These are phyloP conservation scores for human DNA, from an alignment of 2,113 vertebrate genomes.

Conservation along the genomic window DNA sequence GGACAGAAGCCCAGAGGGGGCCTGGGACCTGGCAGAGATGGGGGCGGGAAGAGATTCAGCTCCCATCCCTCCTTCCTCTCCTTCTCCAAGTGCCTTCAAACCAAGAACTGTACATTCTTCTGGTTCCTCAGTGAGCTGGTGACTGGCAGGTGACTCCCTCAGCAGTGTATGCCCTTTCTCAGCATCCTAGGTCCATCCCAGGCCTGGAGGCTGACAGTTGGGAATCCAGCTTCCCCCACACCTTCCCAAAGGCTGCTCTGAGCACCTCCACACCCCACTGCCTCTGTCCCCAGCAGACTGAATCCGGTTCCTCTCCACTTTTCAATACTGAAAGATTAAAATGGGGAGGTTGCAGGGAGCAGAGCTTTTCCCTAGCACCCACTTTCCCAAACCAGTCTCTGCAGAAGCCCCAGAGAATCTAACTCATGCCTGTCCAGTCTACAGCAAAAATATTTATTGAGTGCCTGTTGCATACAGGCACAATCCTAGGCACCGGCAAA, in stretches of 20 bases:
- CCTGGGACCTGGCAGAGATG: background rate
- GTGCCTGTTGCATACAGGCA: background rate
- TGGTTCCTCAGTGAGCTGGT: background rate
- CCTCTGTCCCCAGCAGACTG: background rate
- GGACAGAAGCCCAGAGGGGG: background rate
- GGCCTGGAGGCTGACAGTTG: background rate
- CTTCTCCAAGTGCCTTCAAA: conserved; percentile 47
- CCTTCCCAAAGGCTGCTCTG: background rate
- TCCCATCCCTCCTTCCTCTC: background rate
- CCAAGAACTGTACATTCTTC: background rate
- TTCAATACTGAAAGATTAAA: background rate
- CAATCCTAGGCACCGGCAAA: background rate
- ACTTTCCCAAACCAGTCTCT: background rate
- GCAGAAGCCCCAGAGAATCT: background rate
- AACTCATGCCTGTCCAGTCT: background rate
- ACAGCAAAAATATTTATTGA: background rate
- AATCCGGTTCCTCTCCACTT: background rate
- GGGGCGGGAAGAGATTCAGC: background rate
- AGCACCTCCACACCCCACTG: background rate
- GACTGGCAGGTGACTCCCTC: background rate
- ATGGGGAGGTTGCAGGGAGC: no score
- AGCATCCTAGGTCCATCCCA: background rate
- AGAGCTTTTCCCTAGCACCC: no score
- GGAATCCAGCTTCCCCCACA: background rate
- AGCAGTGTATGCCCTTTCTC: background rate